Conservation (phyloP, 2,113 vertebrate genomes). For the Mesitornis unicolor region DNA sequence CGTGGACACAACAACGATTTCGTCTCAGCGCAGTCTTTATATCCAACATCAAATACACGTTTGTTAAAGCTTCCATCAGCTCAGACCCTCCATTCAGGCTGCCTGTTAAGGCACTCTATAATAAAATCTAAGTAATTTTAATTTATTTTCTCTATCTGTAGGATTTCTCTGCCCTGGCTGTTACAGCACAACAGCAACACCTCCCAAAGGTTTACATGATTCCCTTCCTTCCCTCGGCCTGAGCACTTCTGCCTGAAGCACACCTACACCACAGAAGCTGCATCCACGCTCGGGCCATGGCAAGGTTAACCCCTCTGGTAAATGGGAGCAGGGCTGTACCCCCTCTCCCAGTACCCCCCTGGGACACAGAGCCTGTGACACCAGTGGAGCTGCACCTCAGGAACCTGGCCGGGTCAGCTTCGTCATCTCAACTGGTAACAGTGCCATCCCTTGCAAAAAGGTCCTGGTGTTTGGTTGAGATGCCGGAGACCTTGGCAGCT, state of each 20-base stretch:
- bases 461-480: background rate
- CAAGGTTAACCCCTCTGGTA: rapidly evolving
- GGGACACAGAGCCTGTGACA: background rate
- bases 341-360: background rate
- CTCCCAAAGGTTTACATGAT: background rate
- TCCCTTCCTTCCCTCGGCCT: background rate
- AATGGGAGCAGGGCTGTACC: rapidly evolving
- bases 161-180: background rate
- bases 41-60: background rate
- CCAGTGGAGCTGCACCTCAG: rapidly evolving
- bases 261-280: background rate
- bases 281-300: rapidly evolving
- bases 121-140: background rate
- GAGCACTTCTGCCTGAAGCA: background rate
- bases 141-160: background rate
- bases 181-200: background rate
- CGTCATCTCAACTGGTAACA: background rate
- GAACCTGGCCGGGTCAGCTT: rapidly evolving
- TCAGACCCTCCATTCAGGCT: background rate
- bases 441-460: rapidly evolving
- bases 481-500: background rate
- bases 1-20: background rate
- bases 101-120: background rate
- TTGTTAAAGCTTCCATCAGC: background rate
- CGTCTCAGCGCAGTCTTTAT: background rate